Base-by-base conservation (phyloP, 2,888 invertebrate genomes). In the Rhamnusium bicolor region DNA sequence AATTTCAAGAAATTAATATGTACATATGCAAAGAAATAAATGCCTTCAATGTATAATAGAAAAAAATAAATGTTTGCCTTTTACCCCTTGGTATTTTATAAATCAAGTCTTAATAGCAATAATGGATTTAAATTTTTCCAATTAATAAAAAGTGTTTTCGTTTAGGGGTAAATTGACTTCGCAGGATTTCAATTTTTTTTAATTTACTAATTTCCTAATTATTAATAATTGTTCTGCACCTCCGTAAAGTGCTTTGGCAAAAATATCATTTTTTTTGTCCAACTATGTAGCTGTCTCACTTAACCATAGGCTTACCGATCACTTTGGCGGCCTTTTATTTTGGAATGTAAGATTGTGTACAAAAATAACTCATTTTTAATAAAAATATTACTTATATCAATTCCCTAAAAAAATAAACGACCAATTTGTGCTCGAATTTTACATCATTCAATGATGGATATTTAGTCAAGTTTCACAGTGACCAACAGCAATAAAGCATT, bases 401-500 rank as follows among this genome's bases (percentile, higher is more conserved):
- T 54, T 67, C 47, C 67, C 67, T 67, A 67, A 67, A 67, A 61
- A 67, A 67, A 67, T 67, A 67, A 67, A 54, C 67, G 67, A 69
- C 62, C 63, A 73, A 66, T 74, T 80, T 81, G 78, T 80, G 77
- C 79, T 79, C 67, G 72, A 79, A 75, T 80, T 84, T 83, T 80
- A 81, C 83, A 82, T 83, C 84, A 77, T 84, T 83, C 83, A 81
- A 82, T 83, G 82, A 82, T 81, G 77, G 76, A 62, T 70, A 49
- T 65, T 69, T 53, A 21, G 14, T 46, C n/a, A 21, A 29, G 24
- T 29, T 16, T 58, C 27, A 63, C 24, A 76, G 77, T 78, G 81
- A 82, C 85, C 86, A 86, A 85, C 87, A 87, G 86, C 86, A 77
- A 80, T 86, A 86, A 85, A 85, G 84, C 75, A 76, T 81, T 75